These are phyloP conservation scores for Smittia sp. DNA, from an alignment of 2,888 invertebrate species.

Conservation along the genomic window DNA sequence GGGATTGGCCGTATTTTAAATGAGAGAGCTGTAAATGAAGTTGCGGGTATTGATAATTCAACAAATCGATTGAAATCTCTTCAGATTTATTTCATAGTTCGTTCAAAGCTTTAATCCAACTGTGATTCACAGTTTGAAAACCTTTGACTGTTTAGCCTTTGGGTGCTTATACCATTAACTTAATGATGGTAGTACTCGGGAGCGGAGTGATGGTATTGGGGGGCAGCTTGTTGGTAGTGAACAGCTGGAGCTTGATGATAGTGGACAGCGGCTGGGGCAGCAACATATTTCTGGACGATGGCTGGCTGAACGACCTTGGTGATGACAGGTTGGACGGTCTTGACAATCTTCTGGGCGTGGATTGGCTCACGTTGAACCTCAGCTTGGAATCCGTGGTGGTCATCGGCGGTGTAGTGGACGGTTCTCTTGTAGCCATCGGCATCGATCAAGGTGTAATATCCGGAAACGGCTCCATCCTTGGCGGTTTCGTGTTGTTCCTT, in stretches of 20 bases:
- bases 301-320: neutral
- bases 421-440: slow-evolving; percentile 29
- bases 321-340: slow-evolving; percentile 6
- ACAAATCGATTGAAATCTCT: no score
- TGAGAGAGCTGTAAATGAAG: no score
- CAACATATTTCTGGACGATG: neutral
- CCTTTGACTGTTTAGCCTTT: no score
- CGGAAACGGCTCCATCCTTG: slow-evolving; percentile 16
- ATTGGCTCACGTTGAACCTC: slow-evolving; percentile 33
- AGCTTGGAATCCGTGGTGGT: slow-evolving; percentile 37
- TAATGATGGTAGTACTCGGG: no score
- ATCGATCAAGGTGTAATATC: slow-evolving; percentile 36
- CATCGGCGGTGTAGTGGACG: slow-evolving; percentile 38
- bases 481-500: slow-evolving; percentile 26
- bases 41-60: no score
- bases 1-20: no score
- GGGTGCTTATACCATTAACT: no score
- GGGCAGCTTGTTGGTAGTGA: neutral
- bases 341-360: slow-evolving; percentile 12
- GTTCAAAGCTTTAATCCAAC: no score
- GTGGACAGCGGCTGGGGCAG: neutral
- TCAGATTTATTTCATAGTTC: no score
- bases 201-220: no score
- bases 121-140: no score
- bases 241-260: neutral